Percentiles rank a stretch among this genome's conserved stretches.
Conservation (phyloP, 2,888 invertebrate genomes). For the Erpobdella octoculata region DNA sequence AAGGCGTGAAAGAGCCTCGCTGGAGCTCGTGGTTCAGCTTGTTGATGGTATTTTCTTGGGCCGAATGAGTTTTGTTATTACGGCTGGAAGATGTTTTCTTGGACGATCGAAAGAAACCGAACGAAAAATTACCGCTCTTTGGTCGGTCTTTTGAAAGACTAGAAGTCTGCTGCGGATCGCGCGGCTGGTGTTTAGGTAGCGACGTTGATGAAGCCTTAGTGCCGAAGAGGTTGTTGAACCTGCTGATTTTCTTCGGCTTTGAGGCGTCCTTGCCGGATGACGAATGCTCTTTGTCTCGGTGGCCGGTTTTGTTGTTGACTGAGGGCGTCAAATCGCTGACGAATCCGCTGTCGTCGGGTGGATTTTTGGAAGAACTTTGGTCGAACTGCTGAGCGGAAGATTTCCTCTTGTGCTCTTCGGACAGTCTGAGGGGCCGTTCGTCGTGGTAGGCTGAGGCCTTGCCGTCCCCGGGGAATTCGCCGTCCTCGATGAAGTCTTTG, state of each 20-base stretch:
- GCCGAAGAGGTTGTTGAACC: neutral
- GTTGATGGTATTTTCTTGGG: neutral
- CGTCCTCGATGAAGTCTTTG: no score
- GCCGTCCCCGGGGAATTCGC: neutral
- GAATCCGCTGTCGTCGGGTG: neutral
- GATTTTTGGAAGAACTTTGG: neutral
- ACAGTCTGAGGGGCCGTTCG: neutral
- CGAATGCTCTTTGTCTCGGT: neutral
- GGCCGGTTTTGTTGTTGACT: neutral
- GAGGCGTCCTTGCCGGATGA: neutral
- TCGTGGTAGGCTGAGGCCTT: neutral
- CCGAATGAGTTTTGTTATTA: neutral
- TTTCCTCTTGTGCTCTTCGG: neutral
- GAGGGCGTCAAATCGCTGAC: neutral
- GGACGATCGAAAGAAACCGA: conserved; percentile 8
- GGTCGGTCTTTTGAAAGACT: neutral
- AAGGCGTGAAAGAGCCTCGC: neutral
- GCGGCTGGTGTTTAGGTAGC: no score
- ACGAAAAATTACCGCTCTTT: neutral
- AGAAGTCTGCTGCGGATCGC: no score
- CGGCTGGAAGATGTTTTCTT: neutral
- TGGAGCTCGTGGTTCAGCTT: conserved; percentile 1
- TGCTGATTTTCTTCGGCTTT: neutral
- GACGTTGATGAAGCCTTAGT: no score
- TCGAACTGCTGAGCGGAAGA: neutral